These are phyloP conservation scores for Artemia franciscana DNA, from an alignment of 1,140 invertebrate genomes.

Conservation along the genomic window DNA sequence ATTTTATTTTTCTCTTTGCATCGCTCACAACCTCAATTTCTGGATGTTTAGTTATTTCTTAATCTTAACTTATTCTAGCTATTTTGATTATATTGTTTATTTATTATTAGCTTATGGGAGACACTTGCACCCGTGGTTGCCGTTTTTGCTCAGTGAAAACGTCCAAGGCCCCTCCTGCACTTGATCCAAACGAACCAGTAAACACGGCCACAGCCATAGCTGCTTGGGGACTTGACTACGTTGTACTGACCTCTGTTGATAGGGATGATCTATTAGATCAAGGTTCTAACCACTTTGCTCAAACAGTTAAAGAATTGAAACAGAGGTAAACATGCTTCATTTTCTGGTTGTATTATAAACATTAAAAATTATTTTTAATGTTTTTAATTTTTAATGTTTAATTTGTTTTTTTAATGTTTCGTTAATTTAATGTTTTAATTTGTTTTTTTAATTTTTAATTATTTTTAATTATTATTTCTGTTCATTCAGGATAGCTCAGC, in stretches of 20 bases:
- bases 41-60: no score
- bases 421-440: no score
- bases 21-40: no score
- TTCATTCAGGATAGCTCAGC: no score
- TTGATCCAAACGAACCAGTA: conserved; percentile 69
- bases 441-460: no score
- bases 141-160: conserved; percentile 99
- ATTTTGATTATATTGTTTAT: no score
- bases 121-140: conserved; percentile 70
- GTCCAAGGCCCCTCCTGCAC: conserved; percentile 58
- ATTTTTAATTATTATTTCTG: no score
- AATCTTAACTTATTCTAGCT: no score
- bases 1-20: no score
- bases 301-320: conserved; percentile 48
- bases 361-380: no score
- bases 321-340: conserved; percentile 20
- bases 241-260: conserved; percentile 94
- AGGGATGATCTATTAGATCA: conserved; percentile 85
- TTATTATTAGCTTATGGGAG: conserved; percentile 56
- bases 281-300: conserved; percentile 69
- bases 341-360: no score
- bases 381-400: neutral
- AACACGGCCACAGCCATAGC: conserved; percentile 82
- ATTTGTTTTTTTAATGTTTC: neutral
- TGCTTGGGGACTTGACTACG: conserved; percentile 87